Base-by-base conservation (phyloP, 2,888 invertebrate species). In the Calliphora vomitoria region DNA sequence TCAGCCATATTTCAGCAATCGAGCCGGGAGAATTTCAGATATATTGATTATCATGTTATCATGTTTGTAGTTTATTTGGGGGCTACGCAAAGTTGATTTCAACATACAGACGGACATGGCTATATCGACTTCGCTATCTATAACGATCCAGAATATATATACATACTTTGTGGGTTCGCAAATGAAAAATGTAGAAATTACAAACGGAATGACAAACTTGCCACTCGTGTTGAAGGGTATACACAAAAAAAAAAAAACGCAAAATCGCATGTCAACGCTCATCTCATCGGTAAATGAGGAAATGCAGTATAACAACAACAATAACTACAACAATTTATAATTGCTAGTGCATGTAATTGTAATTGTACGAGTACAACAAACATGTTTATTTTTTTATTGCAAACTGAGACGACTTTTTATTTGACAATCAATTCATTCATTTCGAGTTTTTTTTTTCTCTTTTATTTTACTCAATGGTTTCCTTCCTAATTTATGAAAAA, bases 401-500 rank as follows among this genome's bases (percentile, higher is more conserved):
- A 53, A 69, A 79, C n/a, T 69, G 53, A 41, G 74, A 81, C 75
- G 38, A 64, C 15, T 66, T 81, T 82, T 85, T 79, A 79, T 82
- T 82, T 85, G 79, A 78, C 82, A 85, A 58, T 38, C 69, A 82
- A 82, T 87, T 82, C 78, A 87, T 87, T 76, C 62, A 76, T 55
- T 71, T 60, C 10, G 5, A 35, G 4, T n/a, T 20, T 31, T 53
- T 31, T n/a, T 82, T 50, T 58, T 44, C 6, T 41, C 18, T 18
- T 47, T 68, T 41, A 64, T 38, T 58, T 47, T 69, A 50, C n/a
- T 85, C 62, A 82, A 82, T 69, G 74, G 69, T 75, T 85, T 85
- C 87, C 87, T 87, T 87, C 85, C 87, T 87, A 87, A 87, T 87
- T 87, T 87, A 82, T 71, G 58, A 75, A 82, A 44, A 79, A 79